Evolutionary conservation across 2,113 vertebrate species (phyloP).

Genomic region (Ceuthmochares aereus): DNA sequence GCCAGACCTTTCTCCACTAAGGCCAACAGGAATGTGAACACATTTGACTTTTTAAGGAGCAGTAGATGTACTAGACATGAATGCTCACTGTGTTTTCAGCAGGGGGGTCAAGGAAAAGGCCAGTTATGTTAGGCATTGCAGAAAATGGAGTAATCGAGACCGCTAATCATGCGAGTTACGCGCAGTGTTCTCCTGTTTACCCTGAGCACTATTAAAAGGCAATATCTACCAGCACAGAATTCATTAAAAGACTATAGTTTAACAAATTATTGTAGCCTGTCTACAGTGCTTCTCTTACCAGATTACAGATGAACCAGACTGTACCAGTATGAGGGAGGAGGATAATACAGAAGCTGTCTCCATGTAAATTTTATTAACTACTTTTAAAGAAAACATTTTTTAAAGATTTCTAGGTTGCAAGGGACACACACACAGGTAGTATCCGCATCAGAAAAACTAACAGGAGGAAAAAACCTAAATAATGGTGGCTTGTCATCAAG

Average conservation of each 20-base stretch:
- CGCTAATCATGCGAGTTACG: background rate
- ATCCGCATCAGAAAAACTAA: background rate
- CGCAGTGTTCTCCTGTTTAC: accelerated
- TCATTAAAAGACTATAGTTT: background rate
- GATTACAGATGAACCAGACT: background rate
- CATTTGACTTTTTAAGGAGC: background rate
- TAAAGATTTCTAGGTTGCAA: background rate
- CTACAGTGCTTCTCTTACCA: background rate
- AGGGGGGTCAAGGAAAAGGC: background rate
- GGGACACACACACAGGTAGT: accelerated
- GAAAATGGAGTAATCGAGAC: background rate
- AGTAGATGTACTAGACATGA: background rate
- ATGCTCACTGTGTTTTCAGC: background rate
- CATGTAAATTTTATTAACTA: background rate
- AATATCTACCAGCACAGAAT: background rate
- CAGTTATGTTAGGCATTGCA: background rate
- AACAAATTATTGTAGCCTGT: background rate
- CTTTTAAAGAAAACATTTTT: background rate
- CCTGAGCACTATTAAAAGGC: background rate
- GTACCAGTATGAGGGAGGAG: background rate
- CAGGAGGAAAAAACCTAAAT: background rate
- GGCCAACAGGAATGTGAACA: background rate
- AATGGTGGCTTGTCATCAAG: background rate
- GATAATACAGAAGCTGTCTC: background rate
- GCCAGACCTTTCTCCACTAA: background rate